Percentiles rank a stretch among this genome's conserved stretches.
Conservation (phyloP, 2,888 invertebrate species). For the Incurvaria masculella region DNA sequence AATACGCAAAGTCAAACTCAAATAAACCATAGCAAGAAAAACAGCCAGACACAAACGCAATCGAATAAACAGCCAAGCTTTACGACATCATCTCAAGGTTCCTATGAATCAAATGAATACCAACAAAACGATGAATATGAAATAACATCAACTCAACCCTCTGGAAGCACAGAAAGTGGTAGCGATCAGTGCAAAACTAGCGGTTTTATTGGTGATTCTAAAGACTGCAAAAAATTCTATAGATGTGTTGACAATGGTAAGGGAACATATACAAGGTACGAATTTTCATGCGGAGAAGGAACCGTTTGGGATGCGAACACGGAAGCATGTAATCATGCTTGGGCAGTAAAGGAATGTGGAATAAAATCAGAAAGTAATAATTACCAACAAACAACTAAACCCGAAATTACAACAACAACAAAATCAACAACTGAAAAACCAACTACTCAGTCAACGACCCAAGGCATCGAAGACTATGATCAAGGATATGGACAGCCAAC, state of each 20-base stretch:
- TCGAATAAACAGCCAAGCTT: constrained; percentile 14
- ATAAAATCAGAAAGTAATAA: constrained; percentile 1
- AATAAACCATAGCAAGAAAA: constrained; percentile 27
- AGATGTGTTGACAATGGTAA: constrained; percentile 46
- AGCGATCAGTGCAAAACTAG: constrained; percentile 36
- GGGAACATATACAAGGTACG: constrained; percentile 60
- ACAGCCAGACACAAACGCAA: constrained; percentile 29
- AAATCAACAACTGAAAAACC: constrained; percentile 10
- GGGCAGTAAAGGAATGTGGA: constrained; percentile 43
- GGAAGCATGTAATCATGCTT: constrained; percentile 66
- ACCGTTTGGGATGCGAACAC: constrained; percentile 73
- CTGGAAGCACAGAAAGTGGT: neutral
- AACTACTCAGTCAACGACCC: constrained; percentile 6
- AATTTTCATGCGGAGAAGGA: constrained; percentile 70
- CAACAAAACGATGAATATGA: neutral
- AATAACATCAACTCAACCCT: constrained; percentile 5
- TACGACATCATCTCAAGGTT: constrained; percentile 11
- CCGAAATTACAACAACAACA: neutral
- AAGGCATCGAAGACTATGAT: constrained; percentile 12
- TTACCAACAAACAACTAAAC: constrained; percentile 7
- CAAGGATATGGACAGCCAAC: constrained; percentile 14
- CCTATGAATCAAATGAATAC: neutral
- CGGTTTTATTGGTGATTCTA: constrained; percentile 62
- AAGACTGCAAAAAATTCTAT: constrained; percentile 69
- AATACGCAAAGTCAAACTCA: constrained; percentile 30